Base-by-base conservation (phyloP, 2,797 vertebrate species). In the Sebastes hubbsi region DNA sequence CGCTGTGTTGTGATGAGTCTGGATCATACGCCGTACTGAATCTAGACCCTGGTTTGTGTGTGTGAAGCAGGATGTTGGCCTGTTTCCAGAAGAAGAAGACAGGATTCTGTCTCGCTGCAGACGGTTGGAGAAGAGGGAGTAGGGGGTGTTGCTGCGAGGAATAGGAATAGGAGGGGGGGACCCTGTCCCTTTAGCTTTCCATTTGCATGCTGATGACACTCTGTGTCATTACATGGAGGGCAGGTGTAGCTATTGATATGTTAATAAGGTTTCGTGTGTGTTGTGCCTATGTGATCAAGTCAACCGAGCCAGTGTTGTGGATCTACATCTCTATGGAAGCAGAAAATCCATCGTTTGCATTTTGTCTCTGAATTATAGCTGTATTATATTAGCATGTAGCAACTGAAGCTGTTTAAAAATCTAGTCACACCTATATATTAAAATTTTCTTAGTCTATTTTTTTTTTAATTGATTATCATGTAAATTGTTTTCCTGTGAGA, bases 161-260 rank as follows among this genome's bases (percentile, higher is more conserved):
- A 83, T 72, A 61, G 78, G 75, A 77, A 42, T 42, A 70, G 27
- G 72, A 62, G 81, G 78, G 81, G 29, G 42, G n/a, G 56, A 67
- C 70, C 67, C 64, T 81, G 73, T 86, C 81, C 72, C 82, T 82
- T 70, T 85, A 42, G 77, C 77, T 74, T 69, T 8, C 49, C 69
- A 92, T 91, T 92, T 91, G 80, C 85, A 92, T 94, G 83, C 91
- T 90, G 85, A 89, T 91, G 89, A 82, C 78, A 84, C 77, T 73
- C 77, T 73, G 78, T 81, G 76, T 85, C 82, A 77, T 89, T 87
- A 87, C 80, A 89, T 73, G 54, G 75, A 88, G 85, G 90, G 88
- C 93, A 92, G 92, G 89, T 93, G 91, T 91, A 89, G 85, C 88
- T 87, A 88, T 94, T 92, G 85, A 92, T 88, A 93, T 94, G 91